Base-by-base conservation (phyloP, 2,797 vertebrate species). In the Tadarida brasiliensis region DNA sequence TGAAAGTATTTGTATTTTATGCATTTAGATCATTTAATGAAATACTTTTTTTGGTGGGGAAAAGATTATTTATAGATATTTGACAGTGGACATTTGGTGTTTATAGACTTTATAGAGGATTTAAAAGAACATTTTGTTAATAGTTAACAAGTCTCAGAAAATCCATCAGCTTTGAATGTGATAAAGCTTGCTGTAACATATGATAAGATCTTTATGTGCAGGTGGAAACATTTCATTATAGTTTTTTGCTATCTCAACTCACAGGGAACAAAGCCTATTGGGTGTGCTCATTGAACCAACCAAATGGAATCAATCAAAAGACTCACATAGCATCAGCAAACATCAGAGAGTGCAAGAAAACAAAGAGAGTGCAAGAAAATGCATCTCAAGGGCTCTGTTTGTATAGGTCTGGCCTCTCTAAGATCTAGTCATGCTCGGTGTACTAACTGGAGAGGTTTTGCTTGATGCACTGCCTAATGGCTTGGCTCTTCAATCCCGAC, bases 391-490 rank as follows among this genome's bases (percentile, higher is more conserved):
- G 97, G 97, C 68, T 97, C 96, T 98, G 97, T 98, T 98, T 98
- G 95, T 95, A 44, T 86, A 97, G 95, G 93, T 35, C 96, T 97
- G 96, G 93, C 91, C 94, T 98, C 97, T 98, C 94, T 5, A 73
- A 81, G 84, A 74, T 80, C 86, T 51, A 35, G 33, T 24, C 89
- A 44, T 12, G 95, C 95, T 12, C 77, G 78, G 96, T 92, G 91
- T 47, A 92, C 89, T 96, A 93, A 90, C 77, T 98, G 95, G 97
- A 98, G 97, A 98, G 96, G 87, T 22, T 97, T 88, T 95, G 96
- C 97, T 98, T 98, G 98, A 98, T 98, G 98, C 94, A 97, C 93
- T 98, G 87, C 85, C 97, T 98, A 98, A 98, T 98, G 93, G 96
- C 74, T 92, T 8, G 4, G 91, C 96, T 97, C 96, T 98, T 98